These are phyloP conservation scores for Albula glossodonta DNA, from an alignment of 2,113 vertebrate species.

Conservation along the genomic window DNA sequence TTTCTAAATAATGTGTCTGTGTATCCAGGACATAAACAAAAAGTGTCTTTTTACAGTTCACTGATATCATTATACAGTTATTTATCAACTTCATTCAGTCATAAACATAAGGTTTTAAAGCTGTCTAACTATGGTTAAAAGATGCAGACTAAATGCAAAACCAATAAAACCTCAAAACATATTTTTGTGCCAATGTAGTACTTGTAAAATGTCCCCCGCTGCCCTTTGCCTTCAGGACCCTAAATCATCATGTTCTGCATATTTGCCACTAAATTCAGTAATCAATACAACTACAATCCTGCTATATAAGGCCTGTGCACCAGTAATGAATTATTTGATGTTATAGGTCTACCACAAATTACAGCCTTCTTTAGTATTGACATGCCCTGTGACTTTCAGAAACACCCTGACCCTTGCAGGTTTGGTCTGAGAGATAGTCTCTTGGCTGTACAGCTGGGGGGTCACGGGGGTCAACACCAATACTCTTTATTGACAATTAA, in stretches of 20 bases:
- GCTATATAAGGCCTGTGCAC: background rate
- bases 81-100: no score
- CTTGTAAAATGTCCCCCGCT: background rate
- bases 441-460: background rate
- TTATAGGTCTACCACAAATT: background rate
- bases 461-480: slow-evolving; percentile 7
- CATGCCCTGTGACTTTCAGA: background rate
- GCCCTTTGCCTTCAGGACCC: background rate
- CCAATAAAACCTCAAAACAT: background rate
- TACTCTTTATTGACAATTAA: slow-evolving; percentile 12
- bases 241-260: background rate
- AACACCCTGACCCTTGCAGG: background rate
- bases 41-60: no score
- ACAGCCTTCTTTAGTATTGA: background rate
- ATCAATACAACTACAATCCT: background rate
- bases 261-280: background rate
- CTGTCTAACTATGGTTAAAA: background rate
- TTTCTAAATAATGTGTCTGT: no score
- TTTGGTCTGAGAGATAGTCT: slow-evolving; percentile 5
- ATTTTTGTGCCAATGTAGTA: background rate
- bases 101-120: no score
- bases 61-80: no score
- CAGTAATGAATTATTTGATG: background rate
- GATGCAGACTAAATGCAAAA: background rate
- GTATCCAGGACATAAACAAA: no score